Evolutionary conservation across 1,140 invertebrate species (phyloP), one percentile per base, ranked within the genome.

Genomic region (Eupeodes corollae): DNA sequence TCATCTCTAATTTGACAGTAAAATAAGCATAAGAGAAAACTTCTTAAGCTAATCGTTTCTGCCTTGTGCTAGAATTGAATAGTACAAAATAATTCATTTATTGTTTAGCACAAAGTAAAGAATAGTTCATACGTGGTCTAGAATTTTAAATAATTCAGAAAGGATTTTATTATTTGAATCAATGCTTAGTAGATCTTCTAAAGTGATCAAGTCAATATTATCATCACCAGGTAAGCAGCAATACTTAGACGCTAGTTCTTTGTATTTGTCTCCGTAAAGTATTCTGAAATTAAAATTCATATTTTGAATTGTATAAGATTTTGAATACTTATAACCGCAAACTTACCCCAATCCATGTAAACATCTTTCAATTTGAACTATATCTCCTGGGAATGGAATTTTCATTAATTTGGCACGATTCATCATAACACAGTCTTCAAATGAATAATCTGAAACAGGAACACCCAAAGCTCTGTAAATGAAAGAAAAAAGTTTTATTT

Each of bases 401-500:
- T 88, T 82, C 51, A 91, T 74, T 57, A 84, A 79, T 57, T 85
- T 84, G 8, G 89, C 90, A 55, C 81, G 79, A 26, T 78, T 79
- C 70, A 92, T 88, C 32, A 93, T 73, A 49, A 84, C 76, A 56
- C 89, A 92, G 70, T 95, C 92, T 66, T 93, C 89, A 64, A 88
- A 95, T 0, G 89, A 88, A 63, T 92, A 92, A 68, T 94, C 88
- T n/a, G 88, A 80, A 0, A 87, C 83, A 5, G 90, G 88, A 31
- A 92, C 76, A 9, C 81, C 78, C 13, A 93, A 66, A 16, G 84
- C 82, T 57, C 89, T 93, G 65, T 1, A 48, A 18, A 54, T 45
- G 34, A 9, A 45, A 12, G 35, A 49, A 51, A 44, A 39, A 40
- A 26, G 35, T 31, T 19, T n/a, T 12, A 38, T 15, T 19, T 39